Conservation (phyloP, 2,888 invertebrate genomes). For the Ariolimax columbianus region DNA sequence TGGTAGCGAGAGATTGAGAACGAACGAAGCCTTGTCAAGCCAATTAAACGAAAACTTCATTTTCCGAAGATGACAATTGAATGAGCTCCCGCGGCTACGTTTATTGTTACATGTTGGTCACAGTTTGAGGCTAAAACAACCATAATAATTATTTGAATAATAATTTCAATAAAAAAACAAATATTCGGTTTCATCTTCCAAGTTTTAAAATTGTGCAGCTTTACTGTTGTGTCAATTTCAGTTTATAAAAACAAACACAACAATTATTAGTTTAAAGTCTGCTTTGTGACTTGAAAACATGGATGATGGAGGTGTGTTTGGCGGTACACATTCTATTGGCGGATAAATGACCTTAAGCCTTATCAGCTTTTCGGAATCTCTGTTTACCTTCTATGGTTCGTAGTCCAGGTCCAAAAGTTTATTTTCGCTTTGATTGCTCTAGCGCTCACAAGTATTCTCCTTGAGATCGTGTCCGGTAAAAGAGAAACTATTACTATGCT, state of each 20-base stretch:
- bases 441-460: not conserved
- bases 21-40: too few species aligned
- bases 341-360: not conserved
- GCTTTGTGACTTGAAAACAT: not conserved
- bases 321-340: not conserved
- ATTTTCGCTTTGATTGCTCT: not conserved
- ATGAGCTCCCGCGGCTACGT: not conserved
- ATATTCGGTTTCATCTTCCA: too few species aligned
- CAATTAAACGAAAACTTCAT: slow-evolving; percentile 2
- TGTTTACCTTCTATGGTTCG: slow-evolving; percentile 15
- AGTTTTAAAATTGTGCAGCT: too few species aligned
- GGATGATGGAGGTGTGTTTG: not conserved
- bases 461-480: not conserved
- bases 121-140: not conserved
- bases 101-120: not conserved
- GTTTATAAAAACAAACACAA: not conserved
- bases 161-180: too few species aligned
- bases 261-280: not conserved
- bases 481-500: not conserved
- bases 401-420: not conserved
- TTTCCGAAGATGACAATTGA: not conserved
- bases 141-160: not conserved
- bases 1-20: too few species aligned
- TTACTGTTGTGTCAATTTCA: too few species aligned
- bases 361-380: not conserved